These are phyloP conservation scores for Sinelater perroti DNA, from an alignment of 2,888 invertebrate genomes.

Conservation along the genomic window DNA sequence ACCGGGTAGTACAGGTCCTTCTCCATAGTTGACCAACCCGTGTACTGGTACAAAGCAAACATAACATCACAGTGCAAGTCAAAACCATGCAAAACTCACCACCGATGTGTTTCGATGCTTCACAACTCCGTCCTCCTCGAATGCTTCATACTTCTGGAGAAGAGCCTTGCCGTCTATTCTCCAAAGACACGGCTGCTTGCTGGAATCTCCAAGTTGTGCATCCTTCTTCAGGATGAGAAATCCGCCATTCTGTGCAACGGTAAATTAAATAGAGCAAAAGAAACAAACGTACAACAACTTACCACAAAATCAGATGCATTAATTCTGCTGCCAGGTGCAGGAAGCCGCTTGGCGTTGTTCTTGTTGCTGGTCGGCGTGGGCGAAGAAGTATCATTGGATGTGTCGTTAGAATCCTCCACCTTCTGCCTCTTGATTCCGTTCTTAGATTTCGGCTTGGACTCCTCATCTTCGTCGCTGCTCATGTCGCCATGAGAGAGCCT, in stretches of 20 bases:
- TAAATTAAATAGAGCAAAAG: too few relatives aligned
- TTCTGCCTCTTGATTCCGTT: constrained; percentile 47
- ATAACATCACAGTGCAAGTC: background rate
- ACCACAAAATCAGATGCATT: constrained; percentile 37
- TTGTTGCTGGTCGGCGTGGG: constrained; percentile 5
- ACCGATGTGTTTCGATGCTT: constrained; percentile 59
- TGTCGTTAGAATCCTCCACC: constrained; percentile 22
- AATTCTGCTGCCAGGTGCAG: constrained; percentile 25
- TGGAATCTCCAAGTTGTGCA: constrained; percentile 54
- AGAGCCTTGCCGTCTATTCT: constrained; percentile 61
- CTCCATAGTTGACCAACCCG: constrained; percentile 59
- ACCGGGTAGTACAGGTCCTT: constrained; percentile 58
- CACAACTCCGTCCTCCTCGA: constrained; percentile 54
- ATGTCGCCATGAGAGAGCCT: constrained; percentile 46
- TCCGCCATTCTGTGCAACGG: constrained; percentile 54
- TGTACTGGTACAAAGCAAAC: constrained; percentile 54
- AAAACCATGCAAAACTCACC: constrained; percentile 48
- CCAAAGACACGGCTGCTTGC: constrained; percentile 58
- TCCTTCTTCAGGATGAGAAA: constrained; percentile 59
- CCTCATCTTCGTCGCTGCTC: constrained; percentile 45
- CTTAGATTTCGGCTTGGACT: constrained; percentile 34
- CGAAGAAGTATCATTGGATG: constrained; percentile 6
- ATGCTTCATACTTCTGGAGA: constrained; percentile 62
- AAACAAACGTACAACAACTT: too few relatives aligned
- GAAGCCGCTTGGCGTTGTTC: constrained; percentile 6